Base-by-base conservation (phyloP, 2,888 invertebrate genomes). In the Leptogaster cylindrica region DNA sequence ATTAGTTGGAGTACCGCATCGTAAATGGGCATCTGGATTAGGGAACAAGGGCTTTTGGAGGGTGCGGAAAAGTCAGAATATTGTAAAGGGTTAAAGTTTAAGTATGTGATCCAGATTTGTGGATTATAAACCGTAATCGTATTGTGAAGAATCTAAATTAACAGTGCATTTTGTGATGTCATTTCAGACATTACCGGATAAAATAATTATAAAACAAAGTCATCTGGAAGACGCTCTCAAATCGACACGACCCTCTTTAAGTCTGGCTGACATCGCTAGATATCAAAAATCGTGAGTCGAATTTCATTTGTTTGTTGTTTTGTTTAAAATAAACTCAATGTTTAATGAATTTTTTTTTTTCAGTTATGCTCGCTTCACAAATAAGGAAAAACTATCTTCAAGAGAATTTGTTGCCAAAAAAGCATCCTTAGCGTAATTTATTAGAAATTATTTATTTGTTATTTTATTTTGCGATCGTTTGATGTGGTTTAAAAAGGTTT, bases 191-290 rank as follows among this genome's bases (percentile, higher is more conserved):
- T 67, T 79, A 70, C 80, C 80, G 66, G 78, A 81, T 70, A 77
- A 76, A 73, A 77, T 81, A 66, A 70, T 73, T 61, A 73, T 90
- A 27, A 83, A 82, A 50, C 85, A 86, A 73, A 82, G 83, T 64
- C 89, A 92, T 79, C 81, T 95, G 55, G 77, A 85, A 69, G 83
- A 84, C 65, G 89, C 92, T 0, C 79, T 91, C 52, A 79, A 79
- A 63, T 87, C 87, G 69, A 92, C 92, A 27, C 87, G 88, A 67
- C 93, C 95, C 0, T 93, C 94, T 1, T 84, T 95, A 2, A 88
- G 89, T 3, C 77, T 76, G 12, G 80, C 85, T 25, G 94, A 95
- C 76, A 84, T 87, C 71, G 72, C 79, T 12, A 91, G 89, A 80
- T 95, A 91, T 77, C 86, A 89, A 72, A 84, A 81, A 76, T 90